Conservation (phyloP, 1,140 invertebrate genomes). For the Drosophila orosa region DNA sequence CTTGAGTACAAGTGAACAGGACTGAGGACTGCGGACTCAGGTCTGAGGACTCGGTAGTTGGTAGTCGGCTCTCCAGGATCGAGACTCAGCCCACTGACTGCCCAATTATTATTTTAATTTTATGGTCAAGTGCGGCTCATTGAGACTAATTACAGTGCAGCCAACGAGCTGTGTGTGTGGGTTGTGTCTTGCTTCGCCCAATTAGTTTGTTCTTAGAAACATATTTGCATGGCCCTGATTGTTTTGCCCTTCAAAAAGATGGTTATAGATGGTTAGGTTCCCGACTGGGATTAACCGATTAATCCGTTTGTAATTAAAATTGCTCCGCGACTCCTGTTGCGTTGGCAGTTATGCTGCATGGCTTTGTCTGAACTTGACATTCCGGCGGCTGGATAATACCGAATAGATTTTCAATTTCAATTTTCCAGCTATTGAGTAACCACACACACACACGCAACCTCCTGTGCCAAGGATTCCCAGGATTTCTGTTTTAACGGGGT, state of each 20-base stretch:
- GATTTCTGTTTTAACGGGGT: conserved; percentile 31
- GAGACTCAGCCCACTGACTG: conserved; percentile 16
- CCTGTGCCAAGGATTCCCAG: conserved; percentile 1
- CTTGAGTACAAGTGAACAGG: conserved; percentile 7
- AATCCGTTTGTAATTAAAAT: conserved; percentile 41
- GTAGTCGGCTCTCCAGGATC: background rate
- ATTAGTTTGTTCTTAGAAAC: conserved; percentile 39
- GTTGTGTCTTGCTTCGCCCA: conserved; percentile 8
- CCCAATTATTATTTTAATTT: conserved; percentile 79
- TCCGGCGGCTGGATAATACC: conserved; percentile 27
- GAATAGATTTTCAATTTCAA: conserved; percentile 69
- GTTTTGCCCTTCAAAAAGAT: conserved; percentile 23
- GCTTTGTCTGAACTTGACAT: conserved; percentile 50
- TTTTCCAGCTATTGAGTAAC: conserved; percentile 71
- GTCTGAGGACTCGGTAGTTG: background rate
- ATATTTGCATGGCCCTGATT: conserved; percentile 39
- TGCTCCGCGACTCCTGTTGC: conserved; percentile 1
- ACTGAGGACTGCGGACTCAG: background rate
- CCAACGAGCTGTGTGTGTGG: conserved; percentile 41
- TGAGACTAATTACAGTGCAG: conserved; percentile 60
- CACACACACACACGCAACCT: conserved; percentile 30
- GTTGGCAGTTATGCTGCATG: conserved; percentile 12
- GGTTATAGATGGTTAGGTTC: conserved; percentile 4
- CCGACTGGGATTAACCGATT: conserved; percentile 28
- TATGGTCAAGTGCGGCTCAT: conserved; percentile 58